Evolutionary conservation across 2,113 vertebrate genomes (phyloP).

Genomic region (Tachysurus fulvidraco): DNA sequence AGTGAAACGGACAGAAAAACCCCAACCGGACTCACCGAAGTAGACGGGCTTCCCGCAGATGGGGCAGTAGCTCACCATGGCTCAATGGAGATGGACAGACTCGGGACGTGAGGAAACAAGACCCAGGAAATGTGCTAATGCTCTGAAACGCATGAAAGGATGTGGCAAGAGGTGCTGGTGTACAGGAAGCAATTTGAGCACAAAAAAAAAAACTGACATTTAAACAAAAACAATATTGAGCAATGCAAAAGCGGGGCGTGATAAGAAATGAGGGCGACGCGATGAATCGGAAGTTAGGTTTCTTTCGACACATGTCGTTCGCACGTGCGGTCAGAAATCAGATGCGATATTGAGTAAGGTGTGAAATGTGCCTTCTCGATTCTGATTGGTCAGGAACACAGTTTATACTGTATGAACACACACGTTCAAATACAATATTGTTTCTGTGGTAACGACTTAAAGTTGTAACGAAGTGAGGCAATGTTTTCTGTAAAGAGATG

Average conservation of each 20-base stretch:
- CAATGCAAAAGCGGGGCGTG: neutral
- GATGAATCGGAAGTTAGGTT: neutral
- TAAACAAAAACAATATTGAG: constrained; percentile 13
- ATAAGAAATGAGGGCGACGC: neutral
- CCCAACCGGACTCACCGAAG: constrained; percentile 74
- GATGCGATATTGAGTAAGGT: neutral
- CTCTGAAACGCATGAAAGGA: constrained; percentile 54
- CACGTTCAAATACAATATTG: neutral
- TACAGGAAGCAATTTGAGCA: constrained; percentile 43
- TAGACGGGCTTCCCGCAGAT: constrained; percentile 81
- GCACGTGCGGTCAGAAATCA: constrained; percentile 34
- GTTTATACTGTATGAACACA: neutral
- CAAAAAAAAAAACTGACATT: neutral
- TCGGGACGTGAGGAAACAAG: constrained; percentile 3
- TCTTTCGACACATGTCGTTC: neutral
- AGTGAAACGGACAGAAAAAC: neutral
- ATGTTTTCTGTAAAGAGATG: neutral
- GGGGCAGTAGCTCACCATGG: constrained; percentile 80
- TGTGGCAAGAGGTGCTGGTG: constrained; percentile 54
- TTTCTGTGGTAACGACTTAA: neutral
- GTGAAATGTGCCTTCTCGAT: constrained; percentile 15
- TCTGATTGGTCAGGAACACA: neutral
- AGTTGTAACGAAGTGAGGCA: no score
- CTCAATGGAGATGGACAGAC: constrained; percentile 32
- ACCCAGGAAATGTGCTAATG: constrained; percentile 54